Base-by-base conservation (phyloP, 2,888 invertebrate species). In the Hesperia comma region DNA sequence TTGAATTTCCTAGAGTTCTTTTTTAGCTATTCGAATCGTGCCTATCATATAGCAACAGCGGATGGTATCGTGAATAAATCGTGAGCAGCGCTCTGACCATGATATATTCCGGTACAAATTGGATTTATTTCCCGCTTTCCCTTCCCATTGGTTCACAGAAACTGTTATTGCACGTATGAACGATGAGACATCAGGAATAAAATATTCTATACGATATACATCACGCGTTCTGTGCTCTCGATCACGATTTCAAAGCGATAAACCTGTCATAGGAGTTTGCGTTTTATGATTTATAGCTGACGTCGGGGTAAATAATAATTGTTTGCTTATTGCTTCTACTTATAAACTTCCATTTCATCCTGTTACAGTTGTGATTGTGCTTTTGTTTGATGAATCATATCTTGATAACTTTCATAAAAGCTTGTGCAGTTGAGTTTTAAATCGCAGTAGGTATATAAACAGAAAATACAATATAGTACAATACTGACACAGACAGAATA, bases 41-140 rank as follows among this genome's bases (percentile, higher is more conserved):
- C 41, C 17, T 33, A 17, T 46, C 54, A 33, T 60, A 61, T 55
- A 67, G 60, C 19, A 54, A 60, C 66, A 66, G 32, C 55, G 66
- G 61, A 55, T 67, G 61, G 55, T 83, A 84, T 85, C 83, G 82
- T 86, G 82, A 85, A 90, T 88, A 90, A 90, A 91, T 90, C 84
- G 85, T 81, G 81, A 81, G 77, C 79, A 80, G 77, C 77, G 80
- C 77, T 81, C 84, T 85, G 88, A 85, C 88, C 90, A 87, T 87
- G 90, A 91, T 90, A 85, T 88, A 92, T 84, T 83, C 78, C 84
- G 84, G 86, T 85, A 87, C 87, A 90, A 90, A 92, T 91, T 90
- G 88, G 90, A 90, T 91, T 90, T 90, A 90, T 88, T 85, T 82
- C 81, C 78, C 86, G 85, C 80, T 85, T 84, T 85, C 84, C 84